phyloP scores from a whole-genome alignment of 2,113 vertebrate genomes.

The Larimichthys crocea region DNA sequence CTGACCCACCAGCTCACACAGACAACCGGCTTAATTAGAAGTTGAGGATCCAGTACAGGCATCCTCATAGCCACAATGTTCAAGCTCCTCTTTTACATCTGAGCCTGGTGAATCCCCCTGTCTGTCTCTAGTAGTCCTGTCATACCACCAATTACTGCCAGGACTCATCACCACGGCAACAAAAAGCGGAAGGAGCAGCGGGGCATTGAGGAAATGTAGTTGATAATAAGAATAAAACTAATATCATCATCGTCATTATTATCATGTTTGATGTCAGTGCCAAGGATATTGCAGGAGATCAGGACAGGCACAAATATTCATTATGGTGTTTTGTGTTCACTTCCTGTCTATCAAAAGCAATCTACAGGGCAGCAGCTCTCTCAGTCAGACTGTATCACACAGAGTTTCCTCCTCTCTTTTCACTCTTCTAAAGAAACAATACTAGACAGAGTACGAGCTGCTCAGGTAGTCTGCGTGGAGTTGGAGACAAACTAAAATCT shows the following conservation, averaged over 20 bases:
- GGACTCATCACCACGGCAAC: slow-evolving; percentile 76
- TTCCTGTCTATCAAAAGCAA: not conserved
- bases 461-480: not conserved
- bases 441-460: not conserved
- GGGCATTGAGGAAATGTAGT: slow-evolving; percentile 15
- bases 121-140: slow-evolving; percentile 56
- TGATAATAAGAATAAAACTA: slow-evolving; percentile 19
- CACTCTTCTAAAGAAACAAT: not conserved
- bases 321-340: not conserved
- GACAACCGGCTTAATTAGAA: slow-evolving; percentile 63
- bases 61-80: slow-evolving; percentile 34
- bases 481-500: not conserved
- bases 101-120: slow-evolving; percentile 52
- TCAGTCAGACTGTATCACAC: not conserved
- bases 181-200: slow-evolving; percentile 40
- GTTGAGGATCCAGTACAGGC: slow-evolving; percentile 38
- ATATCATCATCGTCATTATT: not conserved
- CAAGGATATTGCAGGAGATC: slow-evolving; percentile 1
- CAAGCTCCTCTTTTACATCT: slow-evolving; percentile 47
- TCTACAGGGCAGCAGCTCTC: not conserved
- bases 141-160: slow-evolving; percentile 59
- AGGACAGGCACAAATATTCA: not conserved
- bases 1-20: slow-evolving; percentile 40
- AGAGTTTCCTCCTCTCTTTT: slow-evolving; percentile 2
- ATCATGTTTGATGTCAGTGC: not conserved